phyloP scores from a whole-genome alignment of 2,113 vertebrate species.

The Vulpes ferrilata region DNA sequence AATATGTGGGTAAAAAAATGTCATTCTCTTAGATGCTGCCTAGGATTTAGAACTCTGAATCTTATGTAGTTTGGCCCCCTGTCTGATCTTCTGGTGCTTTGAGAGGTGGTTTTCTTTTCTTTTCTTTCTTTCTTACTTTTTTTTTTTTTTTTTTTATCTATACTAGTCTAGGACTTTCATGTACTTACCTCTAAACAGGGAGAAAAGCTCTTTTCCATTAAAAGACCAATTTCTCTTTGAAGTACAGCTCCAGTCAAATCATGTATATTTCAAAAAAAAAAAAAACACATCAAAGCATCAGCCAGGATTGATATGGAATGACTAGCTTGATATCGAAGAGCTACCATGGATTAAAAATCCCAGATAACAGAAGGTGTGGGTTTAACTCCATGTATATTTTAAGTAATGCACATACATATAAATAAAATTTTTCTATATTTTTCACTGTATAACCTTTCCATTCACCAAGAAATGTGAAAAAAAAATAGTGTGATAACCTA shows the following conservation, averaged over 20 bases:
- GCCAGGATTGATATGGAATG: conserved; percentile 80
- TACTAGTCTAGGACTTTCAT: conserved; percentile 56
- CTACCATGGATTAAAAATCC: conserved; percentile 75
- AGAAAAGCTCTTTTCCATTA: conserved; percentile 81
- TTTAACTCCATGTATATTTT: neutral
- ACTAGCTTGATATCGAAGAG: conserved; percentile 57
- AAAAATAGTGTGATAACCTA: neutral
- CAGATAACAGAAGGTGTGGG: conserved; percentile 12
- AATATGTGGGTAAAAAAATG: conserved; percentile 2
- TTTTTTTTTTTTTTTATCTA: neutral
- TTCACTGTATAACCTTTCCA: neutral
- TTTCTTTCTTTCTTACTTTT: neutral
- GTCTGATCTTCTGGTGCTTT: neutral
- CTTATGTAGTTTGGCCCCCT: neutral
- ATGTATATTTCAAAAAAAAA: conserved; percentile 84
- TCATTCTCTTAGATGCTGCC: neutral
- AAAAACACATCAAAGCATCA: conserved; percentile 81
- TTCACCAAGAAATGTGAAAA: neutral
- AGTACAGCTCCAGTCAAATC: conserved; percentile 81
- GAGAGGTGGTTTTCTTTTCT: neutral
- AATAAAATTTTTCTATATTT: neutral
- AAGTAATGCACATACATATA: neutral
- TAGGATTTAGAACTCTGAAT: neutral
- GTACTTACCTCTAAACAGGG: conserved; percentile 73
- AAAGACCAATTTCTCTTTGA: conserved; percentile 83